Evolutionary conservation across 2,888 invertebrate genomes (phyloP).

Genomic region (Minunthozetes semirufus): DNA sequence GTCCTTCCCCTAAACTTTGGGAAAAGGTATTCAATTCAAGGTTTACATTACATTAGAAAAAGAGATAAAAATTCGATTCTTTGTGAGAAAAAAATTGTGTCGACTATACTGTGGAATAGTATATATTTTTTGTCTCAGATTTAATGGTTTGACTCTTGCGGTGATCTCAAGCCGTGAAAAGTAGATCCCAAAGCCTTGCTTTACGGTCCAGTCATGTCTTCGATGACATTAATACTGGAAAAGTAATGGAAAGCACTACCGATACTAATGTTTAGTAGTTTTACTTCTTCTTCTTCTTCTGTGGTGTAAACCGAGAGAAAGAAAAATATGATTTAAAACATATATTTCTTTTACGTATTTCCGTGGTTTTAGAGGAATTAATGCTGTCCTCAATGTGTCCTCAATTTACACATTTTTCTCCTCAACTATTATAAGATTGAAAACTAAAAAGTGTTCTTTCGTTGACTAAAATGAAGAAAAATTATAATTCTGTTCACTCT

Average conservation of each 20-base stretch:
- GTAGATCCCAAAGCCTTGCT: not conserved
- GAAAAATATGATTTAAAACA: slow-evolving; percentile 21
- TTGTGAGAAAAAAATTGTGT: not conserved
- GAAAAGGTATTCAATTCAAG: not conserved
- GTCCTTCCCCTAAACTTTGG: not conserved
- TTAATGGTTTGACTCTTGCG: slow-evolving; percentile 28
- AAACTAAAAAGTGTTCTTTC: not conserved
- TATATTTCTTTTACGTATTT: not conserved
- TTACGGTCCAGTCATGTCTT: not conserved
- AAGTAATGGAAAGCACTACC: not conserved
- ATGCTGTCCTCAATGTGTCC: not conserved
- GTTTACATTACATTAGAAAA: not conserved
- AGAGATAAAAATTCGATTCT: not conserved
- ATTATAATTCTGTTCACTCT: slow-evolving; percentile 14
- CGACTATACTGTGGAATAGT: not conserved
- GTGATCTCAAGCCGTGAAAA: slow-evolving; percentile 18
- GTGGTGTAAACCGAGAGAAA: not conserved
- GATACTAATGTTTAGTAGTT: not conserved
- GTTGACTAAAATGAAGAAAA: not conserved
- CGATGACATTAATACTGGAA: not conserved
- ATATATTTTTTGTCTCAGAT: not conserved
- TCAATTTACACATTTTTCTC: not conserved
- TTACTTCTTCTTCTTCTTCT: not conserved
- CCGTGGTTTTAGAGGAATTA: slow-evolving; percentile 6
- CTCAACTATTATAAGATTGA: not conserved